phyloP scores from a whole-genome alignment of 2,888 invertebrate genomes.

The Candidula unifasciata region DNA sequence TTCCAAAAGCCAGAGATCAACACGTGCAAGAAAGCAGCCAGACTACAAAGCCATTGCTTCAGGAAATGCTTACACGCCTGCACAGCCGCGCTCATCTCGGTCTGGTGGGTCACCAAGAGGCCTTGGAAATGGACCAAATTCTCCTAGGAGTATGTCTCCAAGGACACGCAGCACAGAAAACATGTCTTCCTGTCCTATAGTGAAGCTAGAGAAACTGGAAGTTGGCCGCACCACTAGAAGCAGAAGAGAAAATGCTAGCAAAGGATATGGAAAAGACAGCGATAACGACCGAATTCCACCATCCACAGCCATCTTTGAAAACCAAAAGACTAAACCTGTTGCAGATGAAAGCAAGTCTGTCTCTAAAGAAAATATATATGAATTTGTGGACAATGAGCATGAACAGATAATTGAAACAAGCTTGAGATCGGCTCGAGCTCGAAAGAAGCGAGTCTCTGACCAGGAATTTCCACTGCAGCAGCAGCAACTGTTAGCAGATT shows the following conservation, averaged over 20 bases:
- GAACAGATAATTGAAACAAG: conserved; percentile 57
- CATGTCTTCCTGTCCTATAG: conserved; percentile 60
- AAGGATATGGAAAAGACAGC: conserved; percentile 40
- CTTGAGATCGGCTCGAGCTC: conserved; percentile 46
- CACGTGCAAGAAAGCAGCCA: conserved; percentile 62
- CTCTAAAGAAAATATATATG: conserved; percentile 64
- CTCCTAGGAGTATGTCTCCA: conserved; percentile 53
- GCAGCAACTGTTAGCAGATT: conserved; percentile 23
- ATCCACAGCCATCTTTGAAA: conserved; percentile 50
- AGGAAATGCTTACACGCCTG: conserved; percentile 55
- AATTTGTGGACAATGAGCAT: conserved; percentile 69
- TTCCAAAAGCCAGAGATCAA: conserved; percentile 56
- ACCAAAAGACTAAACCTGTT: conserved; percentile 54
- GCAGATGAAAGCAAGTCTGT: conserved; percentile 48
- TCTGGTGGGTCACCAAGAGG: conserved; percentile 58
- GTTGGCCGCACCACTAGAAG: conserved; percentile 51
- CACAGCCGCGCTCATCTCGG: conserved; percentile 52
- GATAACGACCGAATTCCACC: conserved; percentile 23
- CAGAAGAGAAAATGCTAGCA: conserved; percentile 50
- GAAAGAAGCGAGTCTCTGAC: conserved; percentile 53
- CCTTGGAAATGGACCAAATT: conserved; percentile 52
- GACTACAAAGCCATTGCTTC: conserved; percentile 67
- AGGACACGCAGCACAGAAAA: conserved; percentile 59
- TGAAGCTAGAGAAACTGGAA: conserved; percentile 66
- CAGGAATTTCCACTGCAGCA: conserved; percentile 17